Base-by-base conservation (phyloP, 2,888 invertebrate species). In the Acheta domesticus region DNA sequence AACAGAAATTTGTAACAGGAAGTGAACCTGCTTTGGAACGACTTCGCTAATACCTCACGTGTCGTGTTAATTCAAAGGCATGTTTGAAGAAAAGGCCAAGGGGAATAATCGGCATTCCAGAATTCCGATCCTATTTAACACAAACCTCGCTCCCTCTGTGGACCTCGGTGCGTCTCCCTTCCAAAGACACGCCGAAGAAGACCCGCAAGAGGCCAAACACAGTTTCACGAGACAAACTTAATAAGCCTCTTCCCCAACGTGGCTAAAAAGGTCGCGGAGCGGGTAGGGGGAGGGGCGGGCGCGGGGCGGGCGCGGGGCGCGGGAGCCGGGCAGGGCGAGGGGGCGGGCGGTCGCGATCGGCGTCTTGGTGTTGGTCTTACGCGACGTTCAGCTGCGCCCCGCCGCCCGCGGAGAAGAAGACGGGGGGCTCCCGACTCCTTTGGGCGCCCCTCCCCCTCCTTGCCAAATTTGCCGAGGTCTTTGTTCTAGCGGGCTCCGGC, bases 291-390 rank as follows among this genome's bases (percentile, higher is more conserved):
- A 16, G n/a, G 62, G 62, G 4, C 16, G n/a, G 62, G 36, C 8
- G 36, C 36, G 36, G 36, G 62, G 4, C 16, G n/a, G 62, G 36
- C 8, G 36, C 36, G 36, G 36, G n/a, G n/a, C n/a, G n/a, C n/a
- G n/a, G 36, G 36, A 5, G 36, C 5, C 36, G 36, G 36, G 36
- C 36, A 62, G n/a, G 62, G n/a, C 62, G 4, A 62, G 62, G n/a
- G 16, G 62, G 62, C 62, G 62, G n/a, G 36, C 36, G 36, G 36
- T 36, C 14, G 62, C 62, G 16, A 19, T 62, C 62, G 62, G 16
- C n/a, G 62, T 62, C 62, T 62, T n/a, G 62, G 62, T 62, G 62
- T 62, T 62, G 62, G 62, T 62, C 62, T 62, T 62, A n/a, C 62
- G 62, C 62, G 62, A 62, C 62, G 62, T 62, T 62, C 62, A 62